Base-by-base conservation (phyloP, 2,888 invertebrate species). In the Plebejus melissa region DNA sequence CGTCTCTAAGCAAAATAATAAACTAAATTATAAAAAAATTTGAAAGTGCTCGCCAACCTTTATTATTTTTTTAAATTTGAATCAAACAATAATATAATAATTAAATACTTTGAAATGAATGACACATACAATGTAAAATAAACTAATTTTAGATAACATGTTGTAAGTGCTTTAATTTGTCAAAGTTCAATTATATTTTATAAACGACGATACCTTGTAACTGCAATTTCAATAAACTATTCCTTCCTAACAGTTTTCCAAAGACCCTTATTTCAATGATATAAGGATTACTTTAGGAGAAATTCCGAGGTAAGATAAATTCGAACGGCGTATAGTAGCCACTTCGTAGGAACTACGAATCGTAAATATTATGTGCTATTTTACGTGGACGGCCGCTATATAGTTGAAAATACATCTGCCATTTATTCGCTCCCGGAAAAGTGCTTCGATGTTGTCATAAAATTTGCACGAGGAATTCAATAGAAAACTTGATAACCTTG, bases 321-420 rank as follows among this genome's bases (percentile, higher is more conserved):
- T 16, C 11, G 4, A 54, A 16, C 13, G 54, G 16, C 4, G 1
- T 16, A 54, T 54, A 38, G 50, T 50, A 71, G 71, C 71, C 28
- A 41, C 28, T 71, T n/a, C 69, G 75, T 76, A 80, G 81, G 80
- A 78, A 79, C 80, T 79, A 76, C 75, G 78, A 82, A 81, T 82
- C 80, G 77, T 69, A 75, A 75, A 75, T 32, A 65, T 74, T 1
- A 57, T 28, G n/a, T 54, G 41, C 57, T 70, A 57, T 54, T 69
- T 69, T 75, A 75, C 5, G 69, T 65, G 69, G 74, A 75, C 77
- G 75, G 88, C 87, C 87, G 82, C 79, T 80, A 79, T 76, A 78
- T 88, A 86, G 88, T 87, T 85, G 82, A 84, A 83, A 82, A 80
- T 76, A 82, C 83, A 85, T 88, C 86, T 86, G 87, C 79, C 83